Base-by-base conservation (phyloP, 1,140 invertebrate species). In the Trypoxylus dichotomus region DNA sequence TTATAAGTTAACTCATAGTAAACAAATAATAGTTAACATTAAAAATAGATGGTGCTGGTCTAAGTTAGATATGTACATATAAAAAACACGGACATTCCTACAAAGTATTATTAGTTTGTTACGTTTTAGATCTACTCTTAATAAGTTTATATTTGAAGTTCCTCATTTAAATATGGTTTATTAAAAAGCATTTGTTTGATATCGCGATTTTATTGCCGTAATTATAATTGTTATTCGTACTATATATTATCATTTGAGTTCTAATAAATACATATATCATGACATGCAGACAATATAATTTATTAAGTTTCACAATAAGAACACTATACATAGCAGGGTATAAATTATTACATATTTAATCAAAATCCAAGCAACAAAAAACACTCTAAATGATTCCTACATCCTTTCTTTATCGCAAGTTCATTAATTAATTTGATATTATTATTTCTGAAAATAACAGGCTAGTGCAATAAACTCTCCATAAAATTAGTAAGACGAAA, bases 51-150 rank as follows among this genome's bases (percentile, higher is more conserved):
- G 84, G 84, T 85, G 84, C 84, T 85, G 84, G 84, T 84, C 79
- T 81, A 76, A 78, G 47, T 84, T 85, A 84, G 83, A 81, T 84
- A 27, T 85, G 80, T 85, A 84, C 58, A 82, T 85, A 83, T 81
- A 71, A 77, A 79, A 80, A 79, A 80, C 79, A 82, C 77, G 83
- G 83, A 85, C 84, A 84, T 85, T 85, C 84, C 84, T 84, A 83
- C 73, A 79, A 84, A 84, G 84, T 85, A 85, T 85, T 85, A 85
- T 83, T 85, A 84, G 78, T 82, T 78, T 58, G 32, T 74, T 58
- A 75, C 42, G 60, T 68, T 68, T 68, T 68, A 54, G 19, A 54
- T 54, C 47, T 54, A 68, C 3, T n/a, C 47, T 54, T 68, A 68
- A 27, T 68, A 68, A 5, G 21, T 68, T 68, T 68, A 32, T 27